A percentile compares a stretch with the other conserved stretches of the same genome.
These are phyloP conservation scores for Nomada goodeniana DNA, from an alignment of 2,888 invertebrate genomes.

Conservation along the genomic window DNA sequence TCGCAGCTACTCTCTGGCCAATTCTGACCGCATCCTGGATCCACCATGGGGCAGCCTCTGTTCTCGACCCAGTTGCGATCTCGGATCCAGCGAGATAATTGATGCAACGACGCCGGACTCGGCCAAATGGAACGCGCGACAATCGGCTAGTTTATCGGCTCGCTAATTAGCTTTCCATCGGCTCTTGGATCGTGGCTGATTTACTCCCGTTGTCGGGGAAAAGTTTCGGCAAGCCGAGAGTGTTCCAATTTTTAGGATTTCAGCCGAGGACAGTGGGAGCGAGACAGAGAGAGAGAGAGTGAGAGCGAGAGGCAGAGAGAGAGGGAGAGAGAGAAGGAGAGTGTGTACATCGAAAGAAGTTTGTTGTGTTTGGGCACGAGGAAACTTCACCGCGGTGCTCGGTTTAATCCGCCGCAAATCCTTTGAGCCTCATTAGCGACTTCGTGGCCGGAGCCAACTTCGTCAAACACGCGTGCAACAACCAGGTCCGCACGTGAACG, in stretches of 20 bases:
- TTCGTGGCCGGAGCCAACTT: constrained; percentile 42
- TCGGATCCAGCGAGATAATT: constrained; percentile 55
- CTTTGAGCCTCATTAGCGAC: constrained; percentile 66
- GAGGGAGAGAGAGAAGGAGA: too few relatives aligned
- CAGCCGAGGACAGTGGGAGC: background rate
- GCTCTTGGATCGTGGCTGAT: constrained; percentile 2
- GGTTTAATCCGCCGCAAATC: constrained; percentile 56
- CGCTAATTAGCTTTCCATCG: constrained; percentile 18
- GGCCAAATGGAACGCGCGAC: constrained; percentile 14
- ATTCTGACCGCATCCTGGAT: constrained; percentile 48
- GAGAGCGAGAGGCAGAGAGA: too few relatives aligned
- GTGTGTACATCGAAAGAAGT: constrained; percentile 37
- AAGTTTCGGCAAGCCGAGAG: too few relatives aligned
- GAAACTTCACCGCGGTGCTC: constrained; percentile 35
- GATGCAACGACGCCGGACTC: constrained; percentile 36
- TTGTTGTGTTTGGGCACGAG: constrained; percentile 14
- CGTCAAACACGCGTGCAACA: constrained; percentile 9
- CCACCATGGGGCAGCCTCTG: constrained; percentile 49
- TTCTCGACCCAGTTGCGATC: constrained; percentile 26
- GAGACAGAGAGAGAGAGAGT: too few relatives aligned
- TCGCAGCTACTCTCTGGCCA: constrained; percentile 42
- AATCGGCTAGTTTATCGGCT: constrained; percentile 8
- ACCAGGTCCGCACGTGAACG: background rate
- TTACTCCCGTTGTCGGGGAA: background rate
- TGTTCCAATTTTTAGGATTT: constrained; percentile 9